Percentiles rank a stretch among this genome's conserved stretches.
These are phyloP conservation scores for Andrena bucephala DNA, from an alignment of 2,888 invertebrate species.

Conservation along the genomic window DNA sequence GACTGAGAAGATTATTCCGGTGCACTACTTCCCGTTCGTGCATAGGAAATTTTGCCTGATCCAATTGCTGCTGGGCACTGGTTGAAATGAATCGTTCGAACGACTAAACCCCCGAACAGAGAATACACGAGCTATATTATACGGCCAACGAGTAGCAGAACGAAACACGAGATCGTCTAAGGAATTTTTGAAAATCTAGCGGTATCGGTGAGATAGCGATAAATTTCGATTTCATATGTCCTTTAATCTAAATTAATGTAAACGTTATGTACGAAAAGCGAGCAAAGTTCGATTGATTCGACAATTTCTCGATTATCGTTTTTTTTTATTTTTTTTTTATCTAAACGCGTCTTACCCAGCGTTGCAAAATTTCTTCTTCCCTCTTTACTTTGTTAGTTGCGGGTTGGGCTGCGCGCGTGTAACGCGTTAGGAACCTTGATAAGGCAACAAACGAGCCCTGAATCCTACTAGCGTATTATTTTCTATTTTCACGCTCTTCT, in stretches of 20 bases:
- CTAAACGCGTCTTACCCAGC: conserved; percentile 38
- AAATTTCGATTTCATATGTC: neutral
- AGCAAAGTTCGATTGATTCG: neutral
- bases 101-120: neutral
- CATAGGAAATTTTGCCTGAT: conserved; percentile 24
- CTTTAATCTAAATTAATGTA: conserved; percentile 18
- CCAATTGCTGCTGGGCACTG: conserved; percentile 2
- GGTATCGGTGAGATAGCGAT: neutral
- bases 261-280: conserved; percentile 35
- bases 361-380: conserved; percentile 30
- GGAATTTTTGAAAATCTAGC: neutral
- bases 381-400: conserved; percentile 47
- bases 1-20: conserved; percentile 31
- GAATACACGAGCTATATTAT: neutral
- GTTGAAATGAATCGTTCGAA: conserved; percentile 9
- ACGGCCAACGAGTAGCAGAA: neutral
- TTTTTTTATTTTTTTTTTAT: neutral
- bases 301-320: conserved; percentile 13
- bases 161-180: neutral
- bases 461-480: conserved; percentile 62
- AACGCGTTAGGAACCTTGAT: conserved; percentile 78
- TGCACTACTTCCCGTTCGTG: conserved; percentile 8
- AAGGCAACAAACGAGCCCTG: conserved; percentile 79
- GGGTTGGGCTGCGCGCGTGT: conserved; percentile 62
- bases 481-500: conserved; percentile 41